Evolutionary conservation across 2,113 vertebrate species (phyloP).

Genomic region (Pelodiscus sinensis): DNA sequence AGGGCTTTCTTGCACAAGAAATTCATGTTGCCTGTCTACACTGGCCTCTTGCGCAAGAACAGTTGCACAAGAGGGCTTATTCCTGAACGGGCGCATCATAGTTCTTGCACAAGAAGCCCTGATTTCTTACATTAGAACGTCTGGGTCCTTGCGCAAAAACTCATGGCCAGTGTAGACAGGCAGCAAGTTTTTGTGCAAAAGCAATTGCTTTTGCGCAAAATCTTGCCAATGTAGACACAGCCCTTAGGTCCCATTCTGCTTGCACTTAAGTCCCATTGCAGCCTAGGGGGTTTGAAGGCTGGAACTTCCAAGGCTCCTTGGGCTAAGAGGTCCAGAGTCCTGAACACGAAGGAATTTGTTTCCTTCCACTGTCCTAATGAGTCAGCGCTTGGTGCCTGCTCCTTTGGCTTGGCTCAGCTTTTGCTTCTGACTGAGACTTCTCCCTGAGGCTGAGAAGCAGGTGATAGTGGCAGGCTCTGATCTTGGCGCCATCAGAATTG

Average conservation of each 20-base stretch:
- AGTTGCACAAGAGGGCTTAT: no score
- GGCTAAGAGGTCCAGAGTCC: neutral
- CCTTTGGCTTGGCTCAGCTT: fast-evolving
- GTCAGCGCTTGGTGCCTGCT: neutral
- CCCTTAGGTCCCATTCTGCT: neutral
- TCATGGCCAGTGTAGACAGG: no score
- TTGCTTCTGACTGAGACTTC: fast-evolving
- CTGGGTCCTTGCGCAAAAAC: no score
- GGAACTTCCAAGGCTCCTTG: neutral
- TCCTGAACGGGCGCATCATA: no score
- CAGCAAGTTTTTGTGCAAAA: no score
- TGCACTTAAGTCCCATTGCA: neutral
- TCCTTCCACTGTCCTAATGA: neutral
- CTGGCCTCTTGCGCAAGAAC: no score
- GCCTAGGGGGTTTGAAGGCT: neutral
- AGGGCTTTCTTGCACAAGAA: no score
- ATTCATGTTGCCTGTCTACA: no score
- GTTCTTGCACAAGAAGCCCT: no score
- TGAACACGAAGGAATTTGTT: neutral
- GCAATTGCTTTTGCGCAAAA: no score
- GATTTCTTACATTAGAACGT: no score
- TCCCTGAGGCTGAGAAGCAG: neutral
- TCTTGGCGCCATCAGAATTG: neutral
- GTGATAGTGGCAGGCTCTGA: neutral
- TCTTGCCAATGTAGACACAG: no score